phyloP scores from a whole-genome alignment of 2,797 vertebrate genomes.

The Phrynocephalus forsythii region DNA sequence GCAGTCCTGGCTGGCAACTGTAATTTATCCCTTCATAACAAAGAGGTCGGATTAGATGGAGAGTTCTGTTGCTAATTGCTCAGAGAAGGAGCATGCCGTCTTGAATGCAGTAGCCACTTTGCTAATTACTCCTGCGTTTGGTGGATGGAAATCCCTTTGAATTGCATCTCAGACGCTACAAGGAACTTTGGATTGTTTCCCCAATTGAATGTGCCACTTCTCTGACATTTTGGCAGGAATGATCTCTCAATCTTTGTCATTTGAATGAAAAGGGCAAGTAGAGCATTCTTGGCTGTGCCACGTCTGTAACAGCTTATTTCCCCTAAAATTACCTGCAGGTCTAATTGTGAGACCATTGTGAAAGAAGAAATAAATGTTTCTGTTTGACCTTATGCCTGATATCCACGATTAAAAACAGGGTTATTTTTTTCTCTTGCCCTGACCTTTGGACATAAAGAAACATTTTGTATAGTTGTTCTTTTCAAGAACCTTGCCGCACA shows the following conservation, averaged over 20 bases:
- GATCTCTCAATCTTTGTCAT: neutral
- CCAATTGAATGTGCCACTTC: neutral
- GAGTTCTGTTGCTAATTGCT: neutral
- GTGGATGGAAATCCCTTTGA: neutral
- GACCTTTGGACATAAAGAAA: neutral
- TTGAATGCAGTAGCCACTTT: neutral
- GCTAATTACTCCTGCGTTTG: neutral
- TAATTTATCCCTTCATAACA: constrained; percentile 3
- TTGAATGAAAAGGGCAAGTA: neutral
- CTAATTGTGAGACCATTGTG: neutral
- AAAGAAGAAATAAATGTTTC: neutral
- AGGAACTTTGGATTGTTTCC: neutral
- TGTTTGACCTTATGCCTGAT: neutral
- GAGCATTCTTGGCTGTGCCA: neutral
- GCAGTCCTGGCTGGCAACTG: neutral
- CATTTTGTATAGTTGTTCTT: neutral
- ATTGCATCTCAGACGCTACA: neutral
- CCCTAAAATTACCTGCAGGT: neutral
- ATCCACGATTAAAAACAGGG: constrained; percentile 10
- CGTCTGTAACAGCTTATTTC: neutral
- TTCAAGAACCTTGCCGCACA: neutral
- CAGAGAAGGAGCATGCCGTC: neutral
- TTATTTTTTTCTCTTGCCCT: neutral
- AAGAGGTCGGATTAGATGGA: neutral
- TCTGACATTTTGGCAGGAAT: neutral